Conservation (phyloP, 2,888 invertebrate species). For the Diadegma fenestrale region DNA sequence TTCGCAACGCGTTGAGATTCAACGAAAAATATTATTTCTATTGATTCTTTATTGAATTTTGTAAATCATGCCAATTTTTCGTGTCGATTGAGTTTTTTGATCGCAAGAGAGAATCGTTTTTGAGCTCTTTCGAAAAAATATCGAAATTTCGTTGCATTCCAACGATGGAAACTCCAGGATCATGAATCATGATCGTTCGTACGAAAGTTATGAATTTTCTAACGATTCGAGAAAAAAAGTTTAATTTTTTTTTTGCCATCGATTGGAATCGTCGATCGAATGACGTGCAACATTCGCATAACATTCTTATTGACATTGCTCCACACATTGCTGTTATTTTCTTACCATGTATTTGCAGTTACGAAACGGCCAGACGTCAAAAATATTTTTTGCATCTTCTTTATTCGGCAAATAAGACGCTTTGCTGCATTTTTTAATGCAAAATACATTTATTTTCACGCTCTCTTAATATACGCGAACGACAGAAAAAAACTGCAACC, state of each 20-base stretch:
- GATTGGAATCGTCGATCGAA: background rate
- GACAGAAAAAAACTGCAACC: background rate
- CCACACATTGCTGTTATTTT: background rate
- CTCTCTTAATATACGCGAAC: background rate
- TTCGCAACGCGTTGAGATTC: too few species aligned
- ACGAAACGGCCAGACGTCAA: background rate
- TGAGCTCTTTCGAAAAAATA: too few species aligned
- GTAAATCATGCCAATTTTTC: too few species aligned
- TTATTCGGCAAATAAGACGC: background rate
- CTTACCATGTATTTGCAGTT: background rate
- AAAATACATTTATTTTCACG: background rate
- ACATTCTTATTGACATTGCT: background rate
- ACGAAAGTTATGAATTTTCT: too few species aligned
- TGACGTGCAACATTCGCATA: background rate
- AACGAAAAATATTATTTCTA: too few species aligned
- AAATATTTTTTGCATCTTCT: background rate
- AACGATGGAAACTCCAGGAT: too few species aligned
- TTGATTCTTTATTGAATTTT: too few species aligned
- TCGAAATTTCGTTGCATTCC: too few species aligned
- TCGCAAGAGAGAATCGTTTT: too few species aligned
- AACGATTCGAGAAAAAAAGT: background rate
- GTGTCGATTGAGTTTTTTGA: too few species aligned
- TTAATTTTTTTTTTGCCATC: background rate
- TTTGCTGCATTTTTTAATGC: background rate
- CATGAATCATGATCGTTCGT: too few species aligned